Base-by-base conservation (phyloP, 2,797 vertebrate species). In the Notolepis coatsorum region DNA sequence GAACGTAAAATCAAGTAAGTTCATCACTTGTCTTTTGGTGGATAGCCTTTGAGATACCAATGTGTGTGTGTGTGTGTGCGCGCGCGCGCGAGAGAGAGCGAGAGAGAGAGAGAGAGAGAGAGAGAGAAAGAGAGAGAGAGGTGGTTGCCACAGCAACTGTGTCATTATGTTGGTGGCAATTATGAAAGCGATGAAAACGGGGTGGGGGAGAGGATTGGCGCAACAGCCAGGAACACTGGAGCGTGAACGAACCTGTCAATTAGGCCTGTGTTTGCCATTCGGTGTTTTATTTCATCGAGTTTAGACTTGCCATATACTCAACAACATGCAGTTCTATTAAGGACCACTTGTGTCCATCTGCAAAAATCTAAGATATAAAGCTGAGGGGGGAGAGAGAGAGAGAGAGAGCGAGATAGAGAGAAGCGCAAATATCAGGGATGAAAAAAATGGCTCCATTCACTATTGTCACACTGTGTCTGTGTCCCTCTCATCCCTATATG, bases 131-230 rank as follows among this genome's bases (percentile, higher is more conserved):
- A 75, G 31, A 58, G 58, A 74, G 71, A 84, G 81, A 75, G 63
- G 79, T 47, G 82, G 93, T 94, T 94, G 90, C 92, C 91, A 92
- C 84, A 86, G 91, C 90, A 94, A 94, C 93, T 88, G 89, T 93
- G 89, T 93, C 91, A 93, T 92, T 93, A 93, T 92, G 90, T 90
- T 90, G 88, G 87, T 91, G 90, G 90, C 91, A 92, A 91, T 90
- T 90, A 91, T 91, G 89, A 91, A 91, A 92, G 85, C 84, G 75
- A 81, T 87, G 84, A 88, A 88, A 88, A 88, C 81, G 67, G 83
- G 83, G 67, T 75, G 71, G 81, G 76, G 81, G 81, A 77, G 80
- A 80, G 73, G 82, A 82, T 61, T 89, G 79, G 72, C 54, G 79
- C 81, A 88, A 77, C 77, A 75, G 83, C 84, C 58, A 80, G 54